These are phyloP conservation scores for Alca torda DNA, from an alignment of 2,797 vertebrate genomes.

Conservation along the genomic window DNA sequence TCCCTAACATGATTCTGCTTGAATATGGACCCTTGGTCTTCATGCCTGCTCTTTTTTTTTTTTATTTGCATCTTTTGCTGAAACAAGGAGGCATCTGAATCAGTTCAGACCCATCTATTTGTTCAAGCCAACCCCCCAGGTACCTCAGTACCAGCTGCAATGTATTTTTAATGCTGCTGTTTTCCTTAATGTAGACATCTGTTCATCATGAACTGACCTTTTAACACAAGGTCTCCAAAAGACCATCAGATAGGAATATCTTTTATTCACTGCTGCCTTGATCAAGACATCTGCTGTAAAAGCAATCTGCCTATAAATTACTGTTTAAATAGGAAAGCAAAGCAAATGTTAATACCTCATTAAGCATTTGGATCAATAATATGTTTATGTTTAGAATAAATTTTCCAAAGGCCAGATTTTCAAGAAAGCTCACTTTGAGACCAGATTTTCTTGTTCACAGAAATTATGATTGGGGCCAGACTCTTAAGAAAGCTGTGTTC, in stretches of 20 bases:
- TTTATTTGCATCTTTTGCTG: background rate
- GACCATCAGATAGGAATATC: background rate
- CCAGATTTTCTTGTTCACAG: background rate
- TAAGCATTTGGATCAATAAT: background rate
- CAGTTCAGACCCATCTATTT: background rate
- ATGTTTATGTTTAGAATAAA: background rate
- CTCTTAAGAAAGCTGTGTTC: background rate
- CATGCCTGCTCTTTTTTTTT: background rate
- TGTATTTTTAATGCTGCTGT: background rate
- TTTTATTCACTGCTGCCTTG: background rate
- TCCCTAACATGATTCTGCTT: background rate
- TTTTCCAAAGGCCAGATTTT: constrained; percentile 9
- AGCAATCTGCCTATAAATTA: background rate
- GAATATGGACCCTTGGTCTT: background rate
- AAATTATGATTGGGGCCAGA: background rate
- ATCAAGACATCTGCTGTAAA: background rate
- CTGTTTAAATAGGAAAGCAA: background rate
- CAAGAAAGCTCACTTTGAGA: background rate
- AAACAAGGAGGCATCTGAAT: background rate
- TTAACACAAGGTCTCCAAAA: constrained; percentile 15
- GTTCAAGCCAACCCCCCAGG: background rate
- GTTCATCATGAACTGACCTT: background rate
- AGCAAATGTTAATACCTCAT: background rate
- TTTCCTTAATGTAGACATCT: constrained; percentile 6
- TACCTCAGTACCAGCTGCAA: background rate